phyloP scores from a whole-genome alignment of 1,140 invertebrate genomes.

The Dreissena rostriformis region DNA sequence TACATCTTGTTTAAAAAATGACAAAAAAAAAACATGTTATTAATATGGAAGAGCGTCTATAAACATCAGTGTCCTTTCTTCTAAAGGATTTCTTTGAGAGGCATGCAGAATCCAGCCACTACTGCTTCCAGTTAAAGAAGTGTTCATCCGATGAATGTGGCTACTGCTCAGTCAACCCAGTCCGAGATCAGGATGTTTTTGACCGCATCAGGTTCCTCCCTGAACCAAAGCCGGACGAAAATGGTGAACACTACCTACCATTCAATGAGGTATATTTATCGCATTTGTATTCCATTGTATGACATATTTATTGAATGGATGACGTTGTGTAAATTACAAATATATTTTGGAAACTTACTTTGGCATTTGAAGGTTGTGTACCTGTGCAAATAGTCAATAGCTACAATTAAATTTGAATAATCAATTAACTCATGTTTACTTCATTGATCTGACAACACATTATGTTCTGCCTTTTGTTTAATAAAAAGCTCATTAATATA shows the following conservation, averaged over 20 bases:
- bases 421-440: not conserved
- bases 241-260: not conserved
- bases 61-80: too few relatives aligned
- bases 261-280: not conserved
- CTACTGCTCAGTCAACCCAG: not conserved
- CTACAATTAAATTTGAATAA: not conserved
- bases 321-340: not conserved
- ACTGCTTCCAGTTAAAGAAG: not conserved
- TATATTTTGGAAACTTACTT: not conserved
- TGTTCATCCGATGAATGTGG: not conserved
- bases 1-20: too few relatives aligned
- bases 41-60: too few relatives aligned
- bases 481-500: not conserved
- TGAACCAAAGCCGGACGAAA: not conserved
- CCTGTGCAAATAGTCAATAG: not conserved
- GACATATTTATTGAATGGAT: not conserved
- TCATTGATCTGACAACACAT: not conserved
- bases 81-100: not conserved
- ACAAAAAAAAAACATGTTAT: too few relatives aligned
- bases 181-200: not conserved
- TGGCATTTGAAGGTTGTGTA: not conserved
- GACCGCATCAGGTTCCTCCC: not conserved
- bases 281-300: not conserved
- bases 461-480: not conserved
- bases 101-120: not conserved